These are phyloP conservation scores for Monopterus albus DNA, from an alignment of 2,113 vertebrate genomes.

Conservation along the genomic window DNA sequence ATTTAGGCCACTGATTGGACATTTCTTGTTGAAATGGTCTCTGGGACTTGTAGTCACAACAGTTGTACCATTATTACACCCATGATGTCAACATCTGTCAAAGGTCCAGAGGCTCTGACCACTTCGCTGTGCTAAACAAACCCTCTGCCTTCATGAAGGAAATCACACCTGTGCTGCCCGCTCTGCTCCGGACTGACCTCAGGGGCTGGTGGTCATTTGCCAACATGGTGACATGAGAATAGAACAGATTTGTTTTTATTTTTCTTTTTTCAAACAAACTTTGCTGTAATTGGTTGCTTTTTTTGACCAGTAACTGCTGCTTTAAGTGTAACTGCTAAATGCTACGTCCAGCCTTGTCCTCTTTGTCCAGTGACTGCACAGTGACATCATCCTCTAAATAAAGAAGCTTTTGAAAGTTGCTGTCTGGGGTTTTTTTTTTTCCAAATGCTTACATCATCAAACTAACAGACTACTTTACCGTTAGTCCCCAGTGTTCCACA, in stretches of 20 bases:
- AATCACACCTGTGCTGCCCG: not conserved
- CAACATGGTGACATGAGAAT: not conserved
- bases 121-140: conserved; percentile 8
- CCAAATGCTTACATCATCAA: too few relatives aligned
- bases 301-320: conserved; percentile 58
- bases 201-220: not conserved
- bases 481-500: too few relatives aligned
- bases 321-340: conserved; percentile 45
- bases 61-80: not conserved
- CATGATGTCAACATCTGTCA: not conserved
- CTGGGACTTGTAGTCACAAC: not conserved
- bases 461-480: too few relatives aligned
- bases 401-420: conserved; percentile 52
- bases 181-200: not conserved
- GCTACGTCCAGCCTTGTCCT: conserved; percentile 12
- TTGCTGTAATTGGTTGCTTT: conserved; percentile 29
- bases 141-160: conserved; percentile 14
- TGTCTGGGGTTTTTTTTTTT: not conserved
- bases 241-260: not conserved
- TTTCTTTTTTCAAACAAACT: conserved; percentile 15
- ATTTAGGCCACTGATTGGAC: not conserved
- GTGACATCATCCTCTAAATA: conserved; percentile 55
- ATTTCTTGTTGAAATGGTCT: not conserved
- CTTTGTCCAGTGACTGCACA: conserved; percentile 18
- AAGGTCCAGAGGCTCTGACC: not conserved